Base-by-base conservation (phyloP, 2,113 vertebrate species). In the Xiphorhynchus elegans region DNA sequence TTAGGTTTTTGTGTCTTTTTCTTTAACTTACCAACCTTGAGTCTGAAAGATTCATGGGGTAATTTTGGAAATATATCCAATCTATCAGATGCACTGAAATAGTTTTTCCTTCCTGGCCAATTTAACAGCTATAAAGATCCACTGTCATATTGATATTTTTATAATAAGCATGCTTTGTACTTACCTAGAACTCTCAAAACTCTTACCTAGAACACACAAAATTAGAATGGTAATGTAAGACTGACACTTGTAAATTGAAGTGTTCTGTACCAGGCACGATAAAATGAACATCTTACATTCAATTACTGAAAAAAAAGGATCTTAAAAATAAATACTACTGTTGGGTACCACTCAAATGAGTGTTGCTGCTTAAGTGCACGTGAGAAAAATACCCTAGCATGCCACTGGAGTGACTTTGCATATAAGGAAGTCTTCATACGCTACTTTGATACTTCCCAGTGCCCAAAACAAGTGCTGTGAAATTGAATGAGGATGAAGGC, bases 401-500 rank as follows among this genome's bases (percentile, higher is more conserved):
- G 40, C 21, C 44, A 69, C 46, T 59, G 59, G 77, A 90, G 53
- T 49, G 83, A 59, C 68, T 89, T 81, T 59, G 58, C 77, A 75
- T 47, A 5, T 13, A 85, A 94, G 26, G 83, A 89, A 47, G 88
- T 64, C 24, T 67, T 87, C 24, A 42, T 56, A 44, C 84, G 58
- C 50, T 55, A 62, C 72, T 89, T 10, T 70, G 42, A 13, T 75
- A 47, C 37, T 68, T 55, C 29, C 63, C 28, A 42, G 64, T 33
- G 9, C 70, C 31, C 24, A 44, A 44, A 24, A 42, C 8, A 67
- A 31, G 12, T 77, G 37, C 60, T 17, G 5, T 81, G 53, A 84
- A 92, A 85, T 58, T 89, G 79, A 92, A 84, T 80, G 40, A 52
- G 84, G 53, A 83, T 47, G 77, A 74, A 95, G 49, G n/a, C 74